phyloP scores from a whole-genome alignment of 2,797 vertebrate species.

The Neostethus bicornis region DNA sequence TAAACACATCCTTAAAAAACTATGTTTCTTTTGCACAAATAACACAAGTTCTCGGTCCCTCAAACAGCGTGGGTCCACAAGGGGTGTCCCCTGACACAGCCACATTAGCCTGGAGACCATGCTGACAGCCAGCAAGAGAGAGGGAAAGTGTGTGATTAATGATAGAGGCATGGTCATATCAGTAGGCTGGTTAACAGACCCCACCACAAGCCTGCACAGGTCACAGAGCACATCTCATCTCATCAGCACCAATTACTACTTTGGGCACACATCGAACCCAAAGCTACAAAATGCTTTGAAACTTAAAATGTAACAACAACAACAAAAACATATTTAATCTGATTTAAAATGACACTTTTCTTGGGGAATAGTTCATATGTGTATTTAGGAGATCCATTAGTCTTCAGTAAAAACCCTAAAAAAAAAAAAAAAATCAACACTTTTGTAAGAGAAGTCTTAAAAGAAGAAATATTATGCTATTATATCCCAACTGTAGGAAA shows the following conservation, averaged over 20 bases:
- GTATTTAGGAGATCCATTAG: neutral
- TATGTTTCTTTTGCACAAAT: neutral
- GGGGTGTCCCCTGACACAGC: conserved; percentile 54
- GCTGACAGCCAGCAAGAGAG: conserved; percentile 79
- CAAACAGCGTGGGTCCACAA: neutral
- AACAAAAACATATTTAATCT: neutral
- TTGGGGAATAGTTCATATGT: neutral
- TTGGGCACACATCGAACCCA: conserved; percentile 71
- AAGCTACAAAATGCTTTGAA: conserved; percentile 20
- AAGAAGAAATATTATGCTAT: conserved; percentile 19
- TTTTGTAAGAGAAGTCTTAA: conserved; percentile 42
- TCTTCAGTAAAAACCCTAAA: neutral
- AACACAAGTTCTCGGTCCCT: neutral
- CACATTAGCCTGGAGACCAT: conserved; percentile 59
- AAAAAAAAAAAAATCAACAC: conserved; percentile 17
- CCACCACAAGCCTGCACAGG: conserved; percentile 85
- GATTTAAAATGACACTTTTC: neutral
- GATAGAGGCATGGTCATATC: conserved; percentile 91
- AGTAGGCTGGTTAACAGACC: conserved; percentile 90
- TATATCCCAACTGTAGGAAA: conserved; percentile 27
- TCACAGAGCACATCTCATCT: conserved; percentile 82
- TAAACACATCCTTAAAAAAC: no score
- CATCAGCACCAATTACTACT: conserved; percentile 72
- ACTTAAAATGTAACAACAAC: neutral
- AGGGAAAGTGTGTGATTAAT: conserved; percentile 92